A percentile compares a stretch with the other conserved stretches of the same genome.
Conservation (phyloP, 2,797 vertebrate genomes). For the Menidia menidia region DNA sequence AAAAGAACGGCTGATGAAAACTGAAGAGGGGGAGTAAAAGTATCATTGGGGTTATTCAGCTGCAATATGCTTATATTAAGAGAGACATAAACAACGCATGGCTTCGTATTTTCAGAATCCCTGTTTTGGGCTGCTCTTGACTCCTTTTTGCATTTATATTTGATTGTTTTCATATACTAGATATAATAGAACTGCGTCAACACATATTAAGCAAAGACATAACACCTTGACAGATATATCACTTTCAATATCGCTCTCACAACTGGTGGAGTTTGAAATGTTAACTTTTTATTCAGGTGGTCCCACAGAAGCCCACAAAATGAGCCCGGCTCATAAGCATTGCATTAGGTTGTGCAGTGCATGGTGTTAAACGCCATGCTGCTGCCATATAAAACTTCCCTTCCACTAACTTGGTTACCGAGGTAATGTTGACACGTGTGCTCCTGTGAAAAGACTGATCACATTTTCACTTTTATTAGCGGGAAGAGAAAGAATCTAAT, state of each 20-base stretch:
- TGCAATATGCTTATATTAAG: constrained; percentile 38
- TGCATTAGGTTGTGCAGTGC: neutral
- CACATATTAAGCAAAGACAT: neutral
- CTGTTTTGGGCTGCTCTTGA: neutral
- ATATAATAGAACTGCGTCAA: neutral
- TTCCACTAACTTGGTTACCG: neutral
- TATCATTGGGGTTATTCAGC: constrained; percentile 46
- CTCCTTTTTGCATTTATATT: neutral
- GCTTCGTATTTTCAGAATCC: neutral
- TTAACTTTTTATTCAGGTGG: neutral
- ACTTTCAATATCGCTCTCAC: neutral
- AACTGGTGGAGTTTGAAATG: neutral
- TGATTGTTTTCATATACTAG: neutral
- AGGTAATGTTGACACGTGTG: neutral
- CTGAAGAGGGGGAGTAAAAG: constrained; percentile 55
- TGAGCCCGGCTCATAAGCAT: neutral
- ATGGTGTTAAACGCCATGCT: neutral
- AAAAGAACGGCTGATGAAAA: constrained; percentile 43
- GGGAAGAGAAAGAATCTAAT: neutral
- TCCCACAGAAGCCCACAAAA: neutral
- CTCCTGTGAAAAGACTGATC: neutral
- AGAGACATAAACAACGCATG: constrained; percentile 4
- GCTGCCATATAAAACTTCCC: neutral
- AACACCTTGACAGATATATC: neutral
- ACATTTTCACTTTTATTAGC: neutral